These are phyloP conservation scores for Chironomus tentans DNA, from an alignment of 2,888 invertebrate species.

Conservation along the genomic window DNA sequence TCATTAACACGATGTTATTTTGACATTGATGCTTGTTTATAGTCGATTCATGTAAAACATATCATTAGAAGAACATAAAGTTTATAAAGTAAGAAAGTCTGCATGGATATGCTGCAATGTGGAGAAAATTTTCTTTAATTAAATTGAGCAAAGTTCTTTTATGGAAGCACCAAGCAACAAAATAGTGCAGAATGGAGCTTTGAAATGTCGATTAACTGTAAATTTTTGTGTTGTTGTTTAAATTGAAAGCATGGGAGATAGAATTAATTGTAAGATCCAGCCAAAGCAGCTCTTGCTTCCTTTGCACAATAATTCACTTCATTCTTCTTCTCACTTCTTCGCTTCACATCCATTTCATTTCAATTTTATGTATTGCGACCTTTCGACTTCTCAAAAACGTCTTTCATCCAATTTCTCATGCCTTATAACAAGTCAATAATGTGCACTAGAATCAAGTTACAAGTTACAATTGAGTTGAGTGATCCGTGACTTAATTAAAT, in stretches of 20 bases:
- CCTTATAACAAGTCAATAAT: neutral
- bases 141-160: neutral
- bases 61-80: neutral
- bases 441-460: neutral
- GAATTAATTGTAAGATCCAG: neutral
- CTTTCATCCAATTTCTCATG: neutral
- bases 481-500: neutral
- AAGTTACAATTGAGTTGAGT: neutral
- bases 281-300: neutral
- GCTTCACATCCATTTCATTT: neutral
- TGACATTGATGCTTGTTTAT: no score
- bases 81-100: neutral
- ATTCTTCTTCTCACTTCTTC: neutral
- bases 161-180: no score
- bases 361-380: neutral
- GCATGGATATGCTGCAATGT: neutral
- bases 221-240: neutral
- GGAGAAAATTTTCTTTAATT: neutral
- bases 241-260: neutral
- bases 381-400: neutral
- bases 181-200: neutral
- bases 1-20: no score
- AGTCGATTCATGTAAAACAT: neutral
- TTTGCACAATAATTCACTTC: no score
- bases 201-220: neutral